Conservation (phyloP, 2,888 invertebrate species). For the Volucella zonaria region DNA sequence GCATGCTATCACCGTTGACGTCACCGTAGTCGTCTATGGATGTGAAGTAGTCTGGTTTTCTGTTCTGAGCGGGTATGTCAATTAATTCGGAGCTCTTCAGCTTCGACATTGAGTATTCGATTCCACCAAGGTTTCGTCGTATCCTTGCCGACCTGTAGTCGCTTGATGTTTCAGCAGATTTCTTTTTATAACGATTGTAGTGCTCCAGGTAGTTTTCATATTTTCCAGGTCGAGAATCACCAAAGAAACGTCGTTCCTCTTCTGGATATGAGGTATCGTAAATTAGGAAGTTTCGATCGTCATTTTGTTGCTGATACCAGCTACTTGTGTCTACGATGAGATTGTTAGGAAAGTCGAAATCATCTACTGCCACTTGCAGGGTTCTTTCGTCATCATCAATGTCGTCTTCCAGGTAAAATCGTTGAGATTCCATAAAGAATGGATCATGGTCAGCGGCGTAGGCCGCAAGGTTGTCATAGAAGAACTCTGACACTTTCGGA, state of each 20-base stretch:
- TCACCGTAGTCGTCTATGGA: slow-evolving; percentile 41
- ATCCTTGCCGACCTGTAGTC: slow-evolving; percentile 62
- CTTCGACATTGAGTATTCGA: slow-evolving; percentile 68
- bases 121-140: slow-evolving; percentile 59
- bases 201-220: slow-evolving; percentile 81
- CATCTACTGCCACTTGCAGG: slow-evolving; percentile 77
- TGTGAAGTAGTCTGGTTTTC: slow-evolving; percentile 27
- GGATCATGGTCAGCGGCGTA: slow-evolving; percentile 63
- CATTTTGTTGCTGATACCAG: slow-evolving; percentile 62
- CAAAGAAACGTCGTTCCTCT: neutral
- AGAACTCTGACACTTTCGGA: slow-evolving; percentile 80
- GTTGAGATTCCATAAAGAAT: slow-evolving; percentile 65
- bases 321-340: slow-evolving; percentile 74
- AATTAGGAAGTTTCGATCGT: slow-evolving; percentile 49
- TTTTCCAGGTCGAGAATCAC: slow-evolving; percentile 64
- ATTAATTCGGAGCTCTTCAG: slow-evolving; percentile 48
- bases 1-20: slow-evolving; percentile 56
- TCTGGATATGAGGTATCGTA: slow-evolving; percentile 38
- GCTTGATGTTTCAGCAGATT: slow-evolving; percentile 47
- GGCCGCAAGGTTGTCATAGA: slow-evolving; percentile 78
- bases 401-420: slow-evolving; percentile 66
- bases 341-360: slow-evolving; percentile 75
- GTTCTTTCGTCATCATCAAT: slow-evolving; percentile 76
- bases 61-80: slow-evolving; percentile 39
- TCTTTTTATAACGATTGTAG: slow-evolving; percentile 77